These are phyloP conservation scores for Paracanthobrama guichenoti DNA, from an alignment of 2,113 vertebrate genomes.

Conservation along the genomic window DNA sequence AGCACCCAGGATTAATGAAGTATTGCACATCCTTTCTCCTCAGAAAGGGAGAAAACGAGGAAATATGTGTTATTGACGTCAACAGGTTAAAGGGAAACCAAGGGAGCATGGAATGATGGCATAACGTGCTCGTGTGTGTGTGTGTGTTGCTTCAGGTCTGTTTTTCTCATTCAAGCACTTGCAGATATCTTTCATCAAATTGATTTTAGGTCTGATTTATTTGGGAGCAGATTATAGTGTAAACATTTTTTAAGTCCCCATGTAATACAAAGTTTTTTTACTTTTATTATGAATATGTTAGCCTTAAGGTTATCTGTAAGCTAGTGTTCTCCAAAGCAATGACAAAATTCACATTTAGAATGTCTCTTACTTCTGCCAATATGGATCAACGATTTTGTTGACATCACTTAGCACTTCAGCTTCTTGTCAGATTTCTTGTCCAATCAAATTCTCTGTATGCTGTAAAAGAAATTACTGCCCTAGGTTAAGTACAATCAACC, in stretches of 20 bases:
- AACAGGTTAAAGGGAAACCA: background rate
- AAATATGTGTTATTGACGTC: constrained; percentile 43
- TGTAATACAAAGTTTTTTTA: too few species aligned
- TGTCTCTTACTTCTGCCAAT: too few species aligned
- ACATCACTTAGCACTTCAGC: too few species aligned
- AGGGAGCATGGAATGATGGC: background rate
- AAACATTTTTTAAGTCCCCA: background rate
- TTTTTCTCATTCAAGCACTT: background rate
- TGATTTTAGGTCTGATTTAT: background rate
- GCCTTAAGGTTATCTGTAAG: too few species aligned
- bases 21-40: constrained; percentile 67
- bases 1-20: constrained; percentile 72
- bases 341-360: too few species aligned
- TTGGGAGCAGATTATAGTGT: background rate
- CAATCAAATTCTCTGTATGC: too few species aligned
- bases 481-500: too few species aligned
- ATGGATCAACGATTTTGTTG: too few species aligned
- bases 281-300: too few species aligned
- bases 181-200: background rate
- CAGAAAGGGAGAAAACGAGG: constrained; percentile 64
- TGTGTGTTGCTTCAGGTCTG: background rate
- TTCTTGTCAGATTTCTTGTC: too few species aligned
- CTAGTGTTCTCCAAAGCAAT: too few species aligned
- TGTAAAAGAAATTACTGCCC: too few species aligned
- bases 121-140: background rate